Evolutionary conservation across 2,888 invertebrate genomes (phyloP).

Genomic region (Polyommatus iphigenia): DNA sequence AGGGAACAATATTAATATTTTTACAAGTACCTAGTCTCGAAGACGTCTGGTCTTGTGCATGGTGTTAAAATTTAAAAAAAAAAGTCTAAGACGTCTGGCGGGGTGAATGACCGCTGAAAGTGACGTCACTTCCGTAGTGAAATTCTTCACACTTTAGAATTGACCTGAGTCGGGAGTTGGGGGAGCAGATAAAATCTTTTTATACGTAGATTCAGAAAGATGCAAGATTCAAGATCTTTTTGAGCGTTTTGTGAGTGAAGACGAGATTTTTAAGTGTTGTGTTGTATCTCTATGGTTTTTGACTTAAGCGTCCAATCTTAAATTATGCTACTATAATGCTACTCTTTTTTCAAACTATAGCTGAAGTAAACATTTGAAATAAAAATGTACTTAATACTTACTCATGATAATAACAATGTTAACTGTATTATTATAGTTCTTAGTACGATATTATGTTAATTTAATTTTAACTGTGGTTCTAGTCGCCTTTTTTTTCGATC

Average conservation of each 20-base stretch:
- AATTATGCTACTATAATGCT: not conserved
- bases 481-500: too few species aligned
- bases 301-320: not conserved
- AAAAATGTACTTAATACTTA: too few species aligned
- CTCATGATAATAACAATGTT: too few species aligned
- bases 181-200: constrained; percentile 23
- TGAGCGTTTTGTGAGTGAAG: not conserved
- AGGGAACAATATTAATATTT: constrained; percentile 3
- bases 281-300: not conserved
- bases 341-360: too few species aligned
- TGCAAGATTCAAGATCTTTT: not conserved
- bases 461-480: too few species aligned
- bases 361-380: too few species aligned
- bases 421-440: too few species aligned
- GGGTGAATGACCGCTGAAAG: constrained; percentile 70
- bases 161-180: constrained; percentile 32
- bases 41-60: constrained; percentile 43
- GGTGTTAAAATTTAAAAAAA: constrained; percentile 47
- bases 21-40: constrained; percentile 11
- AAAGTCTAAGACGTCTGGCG: constrained; percentile 45
- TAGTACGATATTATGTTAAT: too few species aligned
- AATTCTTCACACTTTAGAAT: constrained; percentile 45
- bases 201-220: constrained; percentile 3
- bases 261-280: not conserved
- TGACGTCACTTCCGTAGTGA: constrained; percentile 67